Base-by-base conservation (phyloP, 2,888 invertebrate genomes). In the Synergus japonicus region DNA sequence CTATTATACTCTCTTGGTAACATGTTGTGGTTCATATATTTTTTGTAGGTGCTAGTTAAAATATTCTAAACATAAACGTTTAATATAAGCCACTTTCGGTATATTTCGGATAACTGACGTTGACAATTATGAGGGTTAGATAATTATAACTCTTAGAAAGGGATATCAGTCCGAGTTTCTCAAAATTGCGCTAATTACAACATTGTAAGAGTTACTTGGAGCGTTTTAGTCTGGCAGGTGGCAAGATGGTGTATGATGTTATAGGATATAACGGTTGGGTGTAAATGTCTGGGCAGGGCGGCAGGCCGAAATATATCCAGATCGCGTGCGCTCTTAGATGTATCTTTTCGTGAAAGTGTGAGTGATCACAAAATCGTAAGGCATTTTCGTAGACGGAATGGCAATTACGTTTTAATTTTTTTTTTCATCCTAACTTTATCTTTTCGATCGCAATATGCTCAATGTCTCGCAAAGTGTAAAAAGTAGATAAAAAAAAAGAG, bases 171-270 rank as follows among this genome's bases (percentile, higher is more conserved):
- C 22, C 10, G 60, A 60, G 22, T 10, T 66, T 66, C 66, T 41
- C 18, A 43, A 54, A 73, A 29, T 54, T 37, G 46, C 29, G 69
- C 29, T 29, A 73, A 73, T 49, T 73, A 49, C n/a, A 73, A 41
- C 29, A 69, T 73, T 73, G 73, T 54, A 49, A 13, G 29, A 29
- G 37, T 46, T 10, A n/a, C 37, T 54, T 29, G 54, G n/a, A 46
- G 29, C 49, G 15, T 29, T 69, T 69, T 69, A 13, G 49, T 69
- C 69, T 69, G 37, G 54, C 69, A 73, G 69, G 54, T 73, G 46
- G 69, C 8, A 73, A 49, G 49, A 54, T 41, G 22, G 60, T 18
- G 18, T 13, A 46, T 63, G 60, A 43, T 66, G 37, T 41, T 41
- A 43, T 41, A 43, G 66, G n/a, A 65, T 65, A 41, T 13, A n/a